Base-by-base conservation (phyloP, 2,113 vertebrate species). In the Noctilio leporinus region DNA sequence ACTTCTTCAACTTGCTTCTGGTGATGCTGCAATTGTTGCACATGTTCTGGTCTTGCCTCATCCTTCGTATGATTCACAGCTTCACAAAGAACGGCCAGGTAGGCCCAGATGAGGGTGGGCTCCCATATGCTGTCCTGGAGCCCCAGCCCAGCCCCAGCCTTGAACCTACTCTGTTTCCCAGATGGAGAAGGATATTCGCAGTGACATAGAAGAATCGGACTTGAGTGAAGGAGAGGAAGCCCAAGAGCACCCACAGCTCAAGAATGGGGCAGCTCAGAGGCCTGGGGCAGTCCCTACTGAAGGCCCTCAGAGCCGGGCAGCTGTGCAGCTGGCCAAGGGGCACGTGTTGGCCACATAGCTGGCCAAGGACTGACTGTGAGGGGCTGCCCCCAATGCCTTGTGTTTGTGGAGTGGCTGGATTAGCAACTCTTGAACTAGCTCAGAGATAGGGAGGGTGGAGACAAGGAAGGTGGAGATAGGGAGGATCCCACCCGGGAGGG, bases 11-110 rank as follows among this genome's bases (percentile, higher is more conserved):
- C 16, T 5, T 3, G 3, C 98, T 99, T 11, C 98, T 99, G 93
- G 57, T 98, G 15, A 70, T 98, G 33, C 98, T 99, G 55, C 99
- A 99, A 96, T 65, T 98, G 15, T 98, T 99, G 53, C 99, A 99
- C 43, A 14, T 99, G 92, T 99, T 99, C 98, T 99, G 99, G 99
- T 99, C 99, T 38, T 98, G 97, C 85, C 98, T 99, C 15, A 99
- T 99, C 93, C 97, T 99, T 73, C 98, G 98, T n/a, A 99, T 99
- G 99, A 89, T 99, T 96, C 98, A 91, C 97, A 99, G 98, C 91
- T 99, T 99, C 96, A 26, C 98, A 64, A 97, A 98, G 89, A 51
- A 95, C 87, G 99, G 99, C 96, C 99, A 98, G 99, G 99, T 99
- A 97, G 65, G 98, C 45, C 24, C 1, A 0, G 38, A 8, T 0